Evolutionary conservation across 2,888 invertebrate species (phyloP), one percentile per base, ranked within the genome.

Genomic region (Oasisia sp.): DNA sequence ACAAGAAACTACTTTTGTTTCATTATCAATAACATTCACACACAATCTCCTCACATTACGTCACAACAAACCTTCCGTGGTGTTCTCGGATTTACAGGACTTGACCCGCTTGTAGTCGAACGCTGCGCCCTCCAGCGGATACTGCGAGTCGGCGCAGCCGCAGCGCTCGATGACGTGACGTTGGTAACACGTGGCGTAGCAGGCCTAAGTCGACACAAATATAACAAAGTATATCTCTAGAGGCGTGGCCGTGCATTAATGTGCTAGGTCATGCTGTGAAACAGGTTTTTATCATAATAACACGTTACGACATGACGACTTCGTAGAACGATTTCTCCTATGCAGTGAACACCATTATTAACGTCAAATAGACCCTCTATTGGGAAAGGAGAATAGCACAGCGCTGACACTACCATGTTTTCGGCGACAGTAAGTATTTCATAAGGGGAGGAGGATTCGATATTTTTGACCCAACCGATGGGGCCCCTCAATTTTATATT

Each of bases 131-230:
- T 32, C 32, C 56, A 44, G 74, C 32, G 91, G 91, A 74, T 74
- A 74, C 32, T 91, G 74, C 19, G 91, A 32, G 91, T 91, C 91
- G 12, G 74, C 91, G 74, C 91, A 91, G 32, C 91, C 91, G 32
- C 91, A 91, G 91, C 74, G 56, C 58, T 32, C 56, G 11, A 91
- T 91, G 58, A 91, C 91, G 74, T 91, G 32, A 12, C 44, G 32
- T 74, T 91, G 91, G 91, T 91, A 91, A 74, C 91, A 91, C 58
- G 91, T 91, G 32, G 56, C 74, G 89, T 74, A 91, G 74, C 91
- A 91, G 14, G 91, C 91, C 91, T 91, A 32, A 0, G 74, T 7
- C 74, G n/a, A 19, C 74, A 7, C 27, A 14, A 74, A 19, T 74
- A n/a, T n/a, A 74, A 50, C 50, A n/a, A n/a, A n/a, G 14, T 74